Percentiles rank a stretch among this genome's conserved stretches.
phyloP scores from a whole-genome alignment of 2,888 invertebrate species.

The Spodoptera picta region DNA sequence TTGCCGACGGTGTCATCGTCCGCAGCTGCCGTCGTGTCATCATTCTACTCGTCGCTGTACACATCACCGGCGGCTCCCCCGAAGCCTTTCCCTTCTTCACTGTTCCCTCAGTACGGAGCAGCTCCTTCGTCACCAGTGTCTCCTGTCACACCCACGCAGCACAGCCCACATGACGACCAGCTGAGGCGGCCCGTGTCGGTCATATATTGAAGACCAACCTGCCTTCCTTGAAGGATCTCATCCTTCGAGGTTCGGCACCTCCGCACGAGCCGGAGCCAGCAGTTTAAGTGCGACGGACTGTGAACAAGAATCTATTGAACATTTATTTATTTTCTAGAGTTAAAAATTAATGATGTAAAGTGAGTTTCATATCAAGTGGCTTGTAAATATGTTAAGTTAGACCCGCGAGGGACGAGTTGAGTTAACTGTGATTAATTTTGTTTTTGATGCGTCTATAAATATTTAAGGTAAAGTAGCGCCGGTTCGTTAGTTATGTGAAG shows the following conservation, averaged over 20 bases:
- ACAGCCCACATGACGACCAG: slow-evolving; percentile 88
- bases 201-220: slow-evolving; percentile 90
- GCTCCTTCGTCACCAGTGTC: slow-evolving; percentile 83
- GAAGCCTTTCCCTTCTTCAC: slow-evolving; percentile 86
- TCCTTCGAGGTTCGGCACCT: slow-evolving; percentile 73
- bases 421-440: slow-evolving; percentile 84
- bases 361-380: slow-evolving; percentile 82
- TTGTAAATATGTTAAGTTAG: slow-evolving; percentile 79
- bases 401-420: slow-evolving; percentile 69
- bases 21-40: slow-evolving; percentile 90
- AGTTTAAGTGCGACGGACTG: slow-evolving; percentile 72
- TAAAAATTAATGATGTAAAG: slow-evolving; percentile 69
- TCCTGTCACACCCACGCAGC: slow-evolving; percentile 81
- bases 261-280: slow-evolving; percentile 54
- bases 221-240: slow-evolving; percentile 78
- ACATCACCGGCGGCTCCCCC: slow-evolving; percentile 86
- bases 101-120: slow-evolving; percentile 87
- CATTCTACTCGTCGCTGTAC: slow-evolving; percentile 92
- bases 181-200: slow-evolving; percentile 92
- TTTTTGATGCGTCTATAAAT: slow-evolving; percentile 78
- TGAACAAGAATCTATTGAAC: slow-evolving; percentile 66
- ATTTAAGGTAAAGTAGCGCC: slow-evolving; percentile 73
- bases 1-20: slow-evolving; percentile 83
- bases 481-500: slow-evolving; percentile 79
- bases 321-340: slow-evolving; percentile 80